A percentile compares a stretch with the other conserved stretches of the same genome.
Evolutionary conservation across 1,140 invertebrate genomes (phyloP).

Genomic region (Pemphigus obesinymphae): DNA sequence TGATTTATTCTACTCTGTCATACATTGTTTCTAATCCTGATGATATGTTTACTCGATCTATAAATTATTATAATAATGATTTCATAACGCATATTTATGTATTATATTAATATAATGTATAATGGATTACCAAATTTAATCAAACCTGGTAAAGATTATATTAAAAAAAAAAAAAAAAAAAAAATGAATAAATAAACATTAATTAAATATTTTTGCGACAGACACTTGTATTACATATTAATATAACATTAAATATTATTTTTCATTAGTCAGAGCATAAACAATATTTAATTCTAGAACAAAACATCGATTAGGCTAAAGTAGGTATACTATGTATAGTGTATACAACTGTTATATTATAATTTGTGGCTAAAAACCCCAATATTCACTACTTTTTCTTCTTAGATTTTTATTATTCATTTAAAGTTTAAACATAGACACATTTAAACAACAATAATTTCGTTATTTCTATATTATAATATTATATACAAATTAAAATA

Average conservation of each 20-base stretch:
- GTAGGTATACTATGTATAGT: too few species aligned
- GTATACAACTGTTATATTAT: neutral
- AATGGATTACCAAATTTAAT: too few species aligned
- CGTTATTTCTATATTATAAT: too few species aligned
- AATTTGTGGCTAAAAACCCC: neutral
- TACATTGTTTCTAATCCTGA: neutral
- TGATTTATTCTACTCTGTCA: neutral
- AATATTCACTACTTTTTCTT: slow-evolving; percentile 2
- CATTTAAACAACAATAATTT: too few species aligned
- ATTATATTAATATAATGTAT: too few species aligned
- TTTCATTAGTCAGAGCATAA: neutral
- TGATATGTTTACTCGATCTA: neutral
- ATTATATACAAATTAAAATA: too few species aligned
- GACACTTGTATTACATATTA: neutral
- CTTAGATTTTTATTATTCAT: too few species aligned
- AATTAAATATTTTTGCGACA: neutral
- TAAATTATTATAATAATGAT: neutral
- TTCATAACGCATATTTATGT: too few species aligned
- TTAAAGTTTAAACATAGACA: too few species aligned
- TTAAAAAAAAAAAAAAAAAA: neutral
- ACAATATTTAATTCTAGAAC: neutral
- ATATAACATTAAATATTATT: neutral
- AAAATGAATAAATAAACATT: too few species aligned
- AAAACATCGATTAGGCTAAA: neutral
- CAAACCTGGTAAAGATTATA: too few species aligned